Evolutionary conservation across 2,888 invertebrate species (phyloP), one percentile per base, ranked within the genome.

Genomic region (Macaria notata): DNA sequence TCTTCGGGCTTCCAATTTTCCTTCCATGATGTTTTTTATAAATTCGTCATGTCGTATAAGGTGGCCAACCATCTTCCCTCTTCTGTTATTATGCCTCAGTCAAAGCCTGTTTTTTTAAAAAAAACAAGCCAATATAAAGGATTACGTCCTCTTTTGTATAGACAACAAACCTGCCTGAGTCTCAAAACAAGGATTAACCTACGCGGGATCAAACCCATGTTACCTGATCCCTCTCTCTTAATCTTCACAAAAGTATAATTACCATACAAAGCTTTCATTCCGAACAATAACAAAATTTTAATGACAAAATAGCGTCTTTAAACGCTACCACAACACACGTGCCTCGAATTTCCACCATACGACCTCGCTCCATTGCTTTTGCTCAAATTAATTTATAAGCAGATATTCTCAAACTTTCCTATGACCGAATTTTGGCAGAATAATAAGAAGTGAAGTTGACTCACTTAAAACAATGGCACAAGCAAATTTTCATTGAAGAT

Each of bases 401-500:
- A 54, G 49, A 54, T 50, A 55, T 63, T 59, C 52, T 48, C 42
- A 49, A 52, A 61, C 57, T 59, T 56, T 56, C 49, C 4, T 30
- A 47, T 31, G 54, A 5, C 29, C n/a, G 30, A 59, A 59, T 41
- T 54, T 59, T 48, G 33, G 9, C 47, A 4, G 53, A 50, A 53
- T 64, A 56, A 57, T 49, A 55, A 54, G 56, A 62, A 65, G 56
- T 61, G 58, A 61, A 65, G 56, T 61, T 62, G 4, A 45, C 46
- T 39, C 55, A 55, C 61, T 61, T 61, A 50, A 47, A 57, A 56
- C 56, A 55, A 59, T 54, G 57, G 58, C 47, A 51, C 59, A 62
- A 61, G 59, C 63, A 61, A 65, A 65, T 65, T 61, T 63, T 62
- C 56, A 59, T 61, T 59, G 57, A 6, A 54, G 43, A 49, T 56